Evolutionary conservation across 2,113 vertebrate genomes (phyloP), one percentile per base, ranked within the genome.

Genomic region (Brachionichthys hirsutus): DNA sequence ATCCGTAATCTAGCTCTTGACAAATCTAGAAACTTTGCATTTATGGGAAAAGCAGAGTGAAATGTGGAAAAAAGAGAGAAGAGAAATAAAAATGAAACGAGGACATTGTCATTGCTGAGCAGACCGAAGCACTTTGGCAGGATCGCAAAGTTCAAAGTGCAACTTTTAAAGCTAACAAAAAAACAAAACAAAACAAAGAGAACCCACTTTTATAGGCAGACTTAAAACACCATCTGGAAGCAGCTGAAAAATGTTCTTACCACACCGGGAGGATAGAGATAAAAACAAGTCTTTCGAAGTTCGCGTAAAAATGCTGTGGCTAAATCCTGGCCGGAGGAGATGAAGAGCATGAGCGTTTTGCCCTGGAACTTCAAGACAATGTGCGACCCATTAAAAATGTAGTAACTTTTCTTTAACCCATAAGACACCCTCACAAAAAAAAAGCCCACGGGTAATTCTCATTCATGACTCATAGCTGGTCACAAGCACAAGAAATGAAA

Each of bases 321-420:
- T 68, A 50, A 14, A 22, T 73, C 66, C 57, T 75, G 77, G 73
- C 53, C 58, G 67, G 41, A 3, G 41, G 54, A 81, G 76, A 85
- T 82, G 52, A 80, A 84, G 83, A 75, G 67, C 59, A 54, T 24
- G 7, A 70, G 49, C 73, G 61, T 38, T 65, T 35, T 54, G 59
- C 60, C 64, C 43, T 16, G 0, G 17, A 22, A 49, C 45, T 71
- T n/a, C 60, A 86, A 80, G 34, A 71, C 69, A 82, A 76, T 74
- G 55, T 77, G 84, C 60, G 81, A 79, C 64, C 87, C 84, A 70
- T 84, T 78, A 75, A 55, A 54, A 70, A 47, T 12, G n/a, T 41
- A 19, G 68, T 40, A 53, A 70, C 38, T 55, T 54, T 56, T 63
- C 80, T 79, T 54, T 62, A 24, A 46, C 56, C 40, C 24, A 34